Evolutionary conservation across 2,113 vertebrate species (phyloP), one percentile per base, ranked within the genome.

Genomic region (Orycteropus afer): DNA sequence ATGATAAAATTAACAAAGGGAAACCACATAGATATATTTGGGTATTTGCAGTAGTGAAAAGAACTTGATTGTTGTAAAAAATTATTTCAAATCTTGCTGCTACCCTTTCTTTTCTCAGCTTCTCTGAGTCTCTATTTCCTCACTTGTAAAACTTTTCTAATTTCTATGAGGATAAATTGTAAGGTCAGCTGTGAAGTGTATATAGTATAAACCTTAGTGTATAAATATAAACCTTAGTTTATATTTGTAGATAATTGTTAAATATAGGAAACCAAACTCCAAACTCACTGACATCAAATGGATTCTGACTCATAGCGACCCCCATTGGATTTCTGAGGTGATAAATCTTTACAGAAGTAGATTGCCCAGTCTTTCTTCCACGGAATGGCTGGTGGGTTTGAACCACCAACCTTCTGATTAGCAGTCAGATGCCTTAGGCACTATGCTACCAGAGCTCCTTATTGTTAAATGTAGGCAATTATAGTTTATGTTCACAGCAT

Each of bases 1-100:
- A 95, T 53, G 85, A 91, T 10, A 69, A 90, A 65, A 71, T 93
- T 87, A 73, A 93, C 79, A 91, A 93, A 89, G 91, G 61, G 51
- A 91, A 91, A 51, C 17, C 76, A 49, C 34, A 87, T 29, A 83
- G 89, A 95, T 63, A 63, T 14, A 77, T 59, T 59, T 61, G n/a
- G 32, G 40, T 88, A 76, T 82, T 76, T 79, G 73, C 25, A 93
- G 25, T 32, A 51, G 27, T 73, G 14, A 37, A 53, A 83, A 92
- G 40, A 93, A 47, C 53, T 94, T 94, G 47, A 89, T 51, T 86
- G 20, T 74, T 84, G 12, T 51, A 55, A 11, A 47, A 84, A 86
- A 81, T 57, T 49, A 34, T 71, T 92, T 94, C 37, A 82, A 79
- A 47, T 78, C 17, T 65, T 53, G 29, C 5, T 29, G 94, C 73